Percentiles rank a stretch among this genome's conserved stretches.
Evolutionary conservation across 1,140 invertebrate genomes (phyloP).

Genomic region (Bombus haemorrhoidalis): DNA sequence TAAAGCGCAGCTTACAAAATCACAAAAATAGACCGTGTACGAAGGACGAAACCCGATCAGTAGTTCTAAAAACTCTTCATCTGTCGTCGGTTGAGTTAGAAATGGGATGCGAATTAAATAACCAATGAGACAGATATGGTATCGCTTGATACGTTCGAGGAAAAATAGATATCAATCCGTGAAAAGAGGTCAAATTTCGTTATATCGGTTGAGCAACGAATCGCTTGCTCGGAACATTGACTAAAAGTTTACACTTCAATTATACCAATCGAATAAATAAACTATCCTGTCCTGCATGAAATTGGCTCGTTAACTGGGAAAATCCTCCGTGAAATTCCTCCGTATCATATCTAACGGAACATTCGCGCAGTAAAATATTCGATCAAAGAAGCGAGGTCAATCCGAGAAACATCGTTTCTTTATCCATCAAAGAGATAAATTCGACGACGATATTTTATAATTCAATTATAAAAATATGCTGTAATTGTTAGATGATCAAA

Average conservation of each 20-base stretch:
- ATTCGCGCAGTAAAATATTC: too few relatives aligned
- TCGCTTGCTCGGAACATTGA: slow-evolving; percentile 48
- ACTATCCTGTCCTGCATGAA: slow-evolving; percentile 30
- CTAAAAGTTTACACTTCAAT: slow-evolving; percentile 72
- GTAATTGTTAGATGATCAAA: too few relatives aligned
- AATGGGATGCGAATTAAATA: slow-evolving; percentile 43
- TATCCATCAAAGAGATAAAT: too few relatives aligned
- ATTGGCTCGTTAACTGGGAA: slow-evolving; percentile 4
- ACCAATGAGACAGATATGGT: slow-evolving; percentile 36
- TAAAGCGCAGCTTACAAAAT: background rate
- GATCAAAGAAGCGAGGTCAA: too few relatives aligned
- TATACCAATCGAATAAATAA: slow-evolving; percentile 52
- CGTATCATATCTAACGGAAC: background rate
- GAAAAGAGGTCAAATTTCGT: slow-evolving; percentile 45
- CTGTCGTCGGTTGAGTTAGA: background rate
- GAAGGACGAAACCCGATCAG: background rate
- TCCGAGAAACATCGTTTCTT: background rate
- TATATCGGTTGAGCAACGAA: slow-evolving; percentile 63
- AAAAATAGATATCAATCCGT: slow-evolving; percentile 31
- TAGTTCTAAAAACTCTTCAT: slow-evolving; percentile 3
- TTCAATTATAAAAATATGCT: too few relatives aligned
- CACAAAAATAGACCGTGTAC: background rate
- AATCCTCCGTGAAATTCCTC: background rate
- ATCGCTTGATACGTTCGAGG: slow-evolving; percentile 10
- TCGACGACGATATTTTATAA: too few relatives aligned